Evolutionary conservation across 2,888 invertebrate species (phyloP), one percentile per base, ranked within the genome.

Genomic region (Germaria angustata): DNA sequence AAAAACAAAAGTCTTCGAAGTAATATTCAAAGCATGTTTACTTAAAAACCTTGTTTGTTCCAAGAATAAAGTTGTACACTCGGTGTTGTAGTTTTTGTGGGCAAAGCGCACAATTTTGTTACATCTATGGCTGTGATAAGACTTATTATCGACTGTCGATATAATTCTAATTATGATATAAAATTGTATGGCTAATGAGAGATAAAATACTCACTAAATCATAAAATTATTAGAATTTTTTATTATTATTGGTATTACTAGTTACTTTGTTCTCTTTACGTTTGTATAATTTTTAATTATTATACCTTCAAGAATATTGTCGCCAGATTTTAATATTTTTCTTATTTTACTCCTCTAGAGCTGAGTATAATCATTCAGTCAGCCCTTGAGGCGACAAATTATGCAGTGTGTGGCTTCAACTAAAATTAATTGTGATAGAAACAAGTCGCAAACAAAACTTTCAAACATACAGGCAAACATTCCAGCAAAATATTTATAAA

Each of bases 301-400:
- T 59, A 39, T 68, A 71, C 76, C 69, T 41, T 65, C 57, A 81
- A 76, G 80, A 81, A 76, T 66, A 77, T 65, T 66, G 81, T 77
- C 77, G 81, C 81, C 81, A 81, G 32, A 44, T 71, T 72, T 51
- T 61, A 13, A 17, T 32, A 28, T 59, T 59, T 7, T 32, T 69
- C 22, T 39, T 44, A 41, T 28, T n/a, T 59, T 49, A 49, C 17
- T 53, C 11, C 32, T 63, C 22, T 20, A 41, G 28, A 24, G 53
- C 39, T 53, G 53, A 77, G 7, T 44, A 28, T 5, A 32, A 13
- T 44, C 44, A 55, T 46, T 66, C 36, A 34, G 41, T 53, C 61
- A 71, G 81, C 41, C 81, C 66, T 75, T 72, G 68, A 72, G 81
- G 78, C 73, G 72, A 46, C 81, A 77, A 77, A 78, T 81, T 68